A percentile compares a stretch with the other conserved stretches of the same genome.
Conservation (phyloP, 2,797 vertebrate species). For the Poeciliopsis presidionis region DNA sequence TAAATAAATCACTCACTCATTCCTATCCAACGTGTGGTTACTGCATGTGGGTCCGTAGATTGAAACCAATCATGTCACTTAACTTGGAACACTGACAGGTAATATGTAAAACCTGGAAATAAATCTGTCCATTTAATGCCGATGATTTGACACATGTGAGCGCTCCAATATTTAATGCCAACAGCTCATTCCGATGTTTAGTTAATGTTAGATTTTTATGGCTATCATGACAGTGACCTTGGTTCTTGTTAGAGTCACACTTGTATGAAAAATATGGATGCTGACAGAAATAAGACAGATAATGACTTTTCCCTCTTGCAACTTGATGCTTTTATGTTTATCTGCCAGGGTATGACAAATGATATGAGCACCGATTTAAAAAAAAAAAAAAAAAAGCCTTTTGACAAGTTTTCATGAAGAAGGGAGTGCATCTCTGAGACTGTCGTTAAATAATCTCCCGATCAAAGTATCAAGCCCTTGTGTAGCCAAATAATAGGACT, state of each 20-base stretch:
- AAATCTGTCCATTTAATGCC: neutral
- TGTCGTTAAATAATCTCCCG: slow-evolving; percentile 41
- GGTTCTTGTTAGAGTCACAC: neutral
- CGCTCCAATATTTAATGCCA: neutral
- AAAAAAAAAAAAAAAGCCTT: neutral
- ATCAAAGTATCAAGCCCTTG: slow-evolving; percentile 55
- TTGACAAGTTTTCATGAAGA: slow-evolving; percentile 18
- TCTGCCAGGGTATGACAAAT: slow-evolving; percentile 9
- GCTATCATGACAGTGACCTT: neutral
- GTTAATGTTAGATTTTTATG: neutral
- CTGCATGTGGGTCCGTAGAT: too few species aligned
- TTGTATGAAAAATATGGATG: neutral
- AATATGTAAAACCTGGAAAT: neutral
- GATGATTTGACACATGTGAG: neutral
- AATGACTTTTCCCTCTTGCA: neutral
- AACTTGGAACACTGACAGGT: neutral
- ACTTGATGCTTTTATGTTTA: slow-evolving; percentile 18
- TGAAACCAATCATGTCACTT: too few species aligned
- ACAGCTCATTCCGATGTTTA: neutral
- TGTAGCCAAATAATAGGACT: slow-evolving; percentile 50
- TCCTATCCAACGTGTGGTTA: too few species aligned
- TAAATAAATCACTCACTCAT: too few species aligned
- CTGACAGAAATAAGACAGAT: slow-evolving; percentile 1
- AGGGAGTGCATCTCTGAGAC: slow-evolving; percentile 21
- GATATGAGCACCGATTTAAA: slow-evolving; percentile 21